phyloP scores from a whole-genome alignment of 2,113 vertebrate genomes.

The Pristiophorus japonicus region DNA sequence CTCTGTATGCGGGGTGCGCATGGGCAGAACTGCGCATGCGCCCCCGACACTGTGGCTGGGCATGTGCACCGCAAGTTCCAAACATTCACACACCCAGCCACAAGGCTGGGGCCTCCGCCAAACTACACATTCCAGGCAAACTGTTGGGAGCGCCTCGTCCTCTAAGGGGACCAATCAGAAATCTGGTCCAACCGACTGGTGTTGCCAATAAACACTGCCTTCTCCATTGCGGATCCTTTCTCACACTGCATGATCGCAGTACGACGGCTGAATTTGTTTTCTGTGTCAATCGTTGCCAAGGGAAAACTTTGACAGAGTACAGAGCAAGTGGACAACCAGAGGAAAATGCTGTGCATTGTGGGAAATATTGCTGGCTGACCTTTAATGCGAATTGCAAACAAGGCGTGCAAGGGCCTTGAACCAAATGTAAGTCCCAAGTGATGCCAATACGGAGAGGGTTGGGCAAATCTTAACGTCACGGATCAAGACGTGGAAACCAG shows the following conservation, averaged over 20 bases:
- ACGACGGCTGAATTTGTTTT: not conserved
- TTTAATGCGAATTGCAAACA: not conserved
- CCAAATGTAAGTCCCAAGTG: not conserved
- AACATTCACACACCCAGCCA: too few species aligned
- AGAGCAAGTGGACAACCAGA: not conserved
- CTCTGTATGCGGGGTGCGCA: too few species aligned
- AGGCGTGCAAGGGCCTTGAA: not conserved
- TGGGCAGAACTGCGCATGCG: too few species aligned
- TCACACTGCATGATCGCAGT: too few species aligned
- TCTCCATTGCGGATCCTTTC: not conserved
- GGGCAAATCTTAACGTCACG: not conserved
- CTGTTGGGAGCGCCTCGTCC: too few species aligned
- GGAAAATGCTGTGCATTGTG: not conserved
- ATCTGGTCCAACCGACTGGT: too few species aligned
- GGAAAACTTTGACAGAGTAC: not conserved
- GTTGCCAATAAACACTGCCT: too few species aligned
- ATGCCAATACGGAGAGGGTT: not conserved
- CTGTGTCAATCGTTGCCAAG: not conserved
- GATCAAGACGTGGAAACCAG: not conserved
- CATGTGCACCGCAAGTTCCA: too few species aligned
- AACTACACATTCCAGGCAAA: too few species aligned
- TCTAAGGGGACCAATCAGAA: too few species aligned
- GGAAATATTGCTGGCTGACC: not conserved
- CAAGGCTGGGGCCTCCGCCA: too few species aligned
- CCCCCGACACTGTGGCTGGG: too few species aligned